Base-by-base conservation (phyloP, 1,140 invertebrate species). In the Euborellia annulipes region DNA sequence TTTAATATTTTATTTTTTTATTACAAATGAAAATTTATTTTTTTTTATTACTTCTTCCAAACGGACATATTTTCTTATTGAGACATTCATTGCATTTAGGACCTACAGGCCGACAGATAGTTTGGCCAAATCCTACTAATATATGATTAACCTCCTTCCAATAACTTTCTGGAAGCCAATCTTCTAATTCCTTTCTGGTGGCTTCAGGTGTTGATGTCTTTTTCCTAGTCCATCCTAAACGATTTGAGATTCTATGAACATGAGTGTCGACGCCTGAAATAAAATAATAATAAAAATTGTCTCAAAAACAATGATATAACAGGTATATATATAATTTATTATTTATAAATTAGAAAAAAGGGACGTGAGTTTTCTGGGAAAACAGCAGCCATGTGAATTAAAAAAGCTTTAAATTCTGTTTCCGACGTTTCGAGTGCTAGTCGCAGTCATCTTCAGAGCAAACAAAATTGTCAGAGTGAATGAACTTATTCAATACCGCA, bases 121-220 rank as follows among this genome's bases (percentile, higher is more conserved):
- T 84, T 66, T 98, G 93, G 3, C 94, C 94, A 69, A 98, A 97
- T 22, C 93, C 93, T 11, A 98, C 93, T 23, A 98, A 66, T 0
- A 96, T 66, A 58, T 85, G 73, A 67, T 97, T 97, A 0, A 96
- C 78, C 63, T 95, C 84, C 47, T 67, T 68, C 93, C 94, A 98
- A 11, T 84, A 58, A 3, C 82, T 71, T 55, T 72, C 70, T 13
- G 93, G 92, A 23, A 98, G 58, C 91, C 92, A 95, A 14, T 68
- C 67, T 66, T 98, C 84, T n/a, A 98, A 60, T 8, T 71, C 72
- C 50, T 72, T 73, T 47, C 87, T 72, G 0, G 93, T 96, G 32
- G 83, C 73, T 63, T 97, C 92, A 4, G 94, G 90, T 47, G 78
- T 85, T 56, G 85, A 86, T 4, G 84, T 82, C 44, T 64, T 51